Conservation (phyloP, 1,140 invertebrate genomes). For the Drosophila mojavensis region DNA sequence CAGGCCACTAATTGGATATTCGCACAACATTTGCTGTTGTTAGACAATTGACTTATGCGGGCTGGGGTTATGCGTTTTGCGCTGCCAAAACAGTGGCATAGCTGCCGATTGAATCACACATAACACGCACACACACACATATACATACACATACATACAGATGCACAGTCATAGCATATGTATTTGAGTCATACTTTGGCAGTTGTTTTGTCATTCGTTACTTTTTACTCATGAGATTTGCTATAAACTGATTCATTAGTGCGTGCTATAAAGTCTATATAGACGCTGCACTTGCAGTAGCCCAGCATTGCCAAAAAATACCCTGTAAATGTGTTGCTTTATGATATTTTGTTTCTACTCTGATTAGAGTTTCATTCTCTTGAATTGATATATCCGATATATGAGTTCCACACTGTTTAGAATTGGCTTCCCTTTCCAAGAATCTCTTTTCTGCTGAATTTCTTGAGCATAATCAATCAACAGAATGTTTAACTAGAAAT, state of each 20-base stretch:
- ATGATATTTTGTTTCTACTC: no score
- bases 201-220: constrained; percentile 51
- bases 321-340: constrained; percentile 11
- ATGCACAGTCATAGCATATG: constrained; percentile 18
- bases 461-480: no score
- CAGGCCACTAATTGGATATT: constrained; percentile 48
- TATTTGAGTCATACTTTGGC: constrained; percentile 63
- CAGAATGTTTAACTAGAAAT: no score
- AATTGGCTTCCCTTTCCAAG: no score
- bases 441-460: no score
- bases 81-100: constrained; percentile 27
- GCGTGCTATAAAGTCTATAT: constrained; percentile 7
- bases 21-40: constrained; percentile 34
- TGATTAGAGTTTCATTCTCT: no score
- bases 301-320: constrained; percentile 2
- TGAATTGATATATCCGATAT: no score
- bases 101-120: constrained; percentile 40
- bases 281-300: background rate
- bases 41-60: constrained; percentile 30
- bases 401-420: no score
- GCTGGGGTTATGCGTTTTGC: constrained; percentile 22
- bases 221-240: constrained; percentile 47
- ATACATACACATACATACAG: constrained; percentile 4
- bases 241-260: constrained; percentile 46
- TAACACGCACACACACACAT: background rate